Evolutionary conservation across 2,797 vertebrate species (phyloP).

Genomic region (Sciurus carolinensis): DNA sequence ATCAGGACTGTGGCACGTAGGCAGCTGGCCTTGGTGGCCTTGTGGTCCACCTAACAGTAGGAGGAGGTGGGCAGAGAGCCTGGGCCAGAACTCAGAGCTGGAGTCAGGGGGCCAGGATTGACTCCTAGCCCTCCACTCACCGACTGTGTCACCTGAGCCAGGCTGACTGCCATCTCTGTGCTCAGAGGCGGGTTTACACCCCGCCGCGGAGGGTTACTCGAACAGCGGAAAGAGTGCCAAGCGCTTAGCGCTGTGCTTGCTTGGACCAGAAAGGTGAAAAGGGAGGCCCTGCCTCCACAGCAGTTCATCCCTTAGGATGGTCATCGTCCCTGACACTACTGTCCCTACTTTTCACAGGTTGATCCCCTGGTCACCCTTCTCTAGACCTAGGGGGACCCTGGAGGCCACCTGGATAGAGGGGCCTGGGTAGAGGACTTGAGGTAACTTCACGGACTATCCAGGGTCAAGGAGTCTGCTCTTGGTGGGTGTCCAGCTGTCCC

Average conservation of each 20-base stretch:
- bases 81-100: not conserved
- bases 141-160: not conserved
- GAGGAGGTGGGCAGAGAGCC: not conserved
- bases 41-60: not conserved
- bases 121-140: not conserved
- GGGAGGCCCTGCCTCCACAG: not conserved
- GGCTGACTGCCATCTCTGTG: not conserved
- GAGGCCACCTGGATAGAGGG: not conserved
- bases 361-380: not conserved
- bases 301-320: not conserved
- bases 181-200: not conserved
- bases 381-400: too few species aligned
- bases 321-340: not conserved
- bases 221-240: too few species aligned
- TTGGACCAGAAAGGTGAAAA: too few species aligned
- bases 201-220: too few species aligned
- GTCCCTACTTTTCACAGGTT: not conserved
- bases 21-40: not conserved
- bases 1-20: fast-evolving
- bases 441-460: not conserved
- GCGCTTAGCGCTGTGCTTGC: not conserved
- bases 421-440: not conserved
- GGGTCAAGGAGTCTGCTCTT: not conserved
- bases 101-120: not conserved
- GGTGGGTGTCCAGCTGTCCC: not conserved